Base-by-base conservation (phyloP, 2,113 vertebrate species). In the Atlantisia rogersi region DNA sequence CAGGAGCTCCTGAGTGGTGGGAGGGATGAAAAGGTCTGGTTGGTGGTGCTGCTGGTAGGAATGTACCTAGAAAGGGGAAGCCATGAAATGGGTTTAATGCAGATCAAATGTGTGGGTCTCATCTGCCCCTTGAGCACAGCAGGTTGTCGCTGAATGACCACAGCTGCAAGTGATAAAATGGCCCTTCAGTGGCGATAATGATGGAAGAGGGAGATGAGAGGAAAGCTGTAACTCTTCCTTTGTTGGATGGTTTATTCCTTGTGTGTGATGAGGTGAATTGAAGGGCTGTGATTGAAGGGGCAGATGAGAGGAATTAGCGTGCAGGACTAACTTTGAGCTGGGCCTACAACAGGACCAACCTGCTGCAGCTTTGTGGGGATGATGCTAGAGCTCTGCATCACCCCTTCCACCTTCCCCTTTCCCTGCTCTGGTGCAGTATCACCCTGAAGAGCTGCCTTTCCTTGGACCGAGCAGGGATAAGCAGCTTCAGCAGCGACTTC, bases 161-260 rank as follows among this genome's bases (percentile, higher is more conserved):
- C 97, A 97, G 97, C 97, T 98, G 97, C 93, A 91, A 81, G 97
- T 87, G 95, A 93, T 97, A 91, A 97, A 97, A 94, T 17, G 11
- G 75, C 79, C 81, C 76, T 71, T 75, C 53, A 26, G 76, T 53
- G 24, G 95, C 93, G 70, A 37, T 68, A 85, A 85, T 42, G 90
- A n/a, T 62, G 88, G 81, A 53, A 77, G 74, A 70, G 86, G 24
- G 52, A 73, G 81, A 94, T 88, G 70, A 62, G 84, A 85, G 83
- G 65, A 48, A 60, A 39, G 69, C 90, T 52, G 12, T 83, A 46
- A 85, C 70, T 65, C 63, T 90, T 14, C 67, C 81, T 95, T 82
- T 95, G 88, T 93, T 59, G 50, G 83, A 35, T 71, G n/a, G 81
- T 95, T 85, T 88, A 37, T 93, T 81, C 82, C 78, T 50, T 56